Conservation (phyloP, 64 coral and sea anemone species). For the Stichodactyla mertensii region DNA sequence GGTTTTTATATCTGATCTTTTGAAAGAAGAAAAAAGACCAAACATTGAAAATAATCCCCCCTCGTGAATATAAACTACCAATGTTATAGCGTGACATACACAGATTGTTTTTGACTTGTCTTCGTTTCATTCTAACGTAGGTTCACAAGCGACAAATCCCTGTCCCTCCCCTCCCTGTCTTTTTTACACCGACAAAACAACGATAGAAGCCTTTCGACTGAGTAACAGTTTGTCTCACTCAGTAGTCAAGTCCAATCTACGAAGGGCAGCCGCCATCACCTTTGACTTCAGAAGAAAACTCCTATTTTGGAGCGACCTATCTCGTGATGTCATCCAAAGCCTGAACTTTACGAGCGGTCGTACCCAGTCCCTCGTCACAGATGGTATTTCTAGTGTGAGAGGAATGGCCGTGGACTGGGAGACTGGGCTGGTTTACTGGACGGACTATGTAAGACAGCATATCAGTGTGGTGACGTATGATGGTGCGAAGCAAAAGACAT, state of each 20-base stretch:
- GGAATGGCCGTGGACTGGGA: conserved; percentile 58
- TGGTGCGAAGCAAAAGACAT: conserved; percentile 26
- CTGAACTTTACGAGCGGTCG: conserved; percentile 40
- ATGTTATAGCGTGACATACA: no score
- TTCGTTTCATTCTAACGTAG: not conserved
- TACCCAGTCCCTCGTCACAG: not conserved
- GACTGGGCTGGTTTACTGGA: conserved; percentile 38
- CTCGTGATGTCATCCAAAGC: conserved; percentile 24
- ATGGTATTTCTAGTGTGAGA: conserved; percentile 12
- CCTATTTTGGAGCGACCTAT: conserved; percentile 31
- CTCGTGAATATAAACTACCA: no score
- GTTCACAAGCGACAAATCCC: not conserved
- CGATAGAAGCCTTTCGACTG: not conserved
- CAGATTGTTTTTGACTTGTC: no score
- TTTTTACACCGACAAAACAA: not conserved
- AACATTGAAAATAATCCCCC: not conserved
- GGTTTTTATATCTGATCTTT: no score
- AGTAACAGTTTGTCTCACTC: not conserved
- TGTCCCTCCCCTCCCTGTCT: conserved; percentile 19
- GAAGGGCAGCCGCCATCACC: conserved; percentile 9
- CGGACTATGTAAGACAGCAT: conserved; percentile 33
- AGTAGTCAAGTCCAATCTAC: conserved; percentile 10
- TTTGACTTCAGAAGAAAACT: conserved; percentile 34
- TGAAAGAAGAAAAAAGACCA: no score
- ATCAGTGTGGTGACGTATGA: conserved; percentile 43